These are phyloP conservation scores for Phaonia tiefii DNA, from an alignment of 2,888 invertebrate genomes.

Conservation along the genomic window DNA sequence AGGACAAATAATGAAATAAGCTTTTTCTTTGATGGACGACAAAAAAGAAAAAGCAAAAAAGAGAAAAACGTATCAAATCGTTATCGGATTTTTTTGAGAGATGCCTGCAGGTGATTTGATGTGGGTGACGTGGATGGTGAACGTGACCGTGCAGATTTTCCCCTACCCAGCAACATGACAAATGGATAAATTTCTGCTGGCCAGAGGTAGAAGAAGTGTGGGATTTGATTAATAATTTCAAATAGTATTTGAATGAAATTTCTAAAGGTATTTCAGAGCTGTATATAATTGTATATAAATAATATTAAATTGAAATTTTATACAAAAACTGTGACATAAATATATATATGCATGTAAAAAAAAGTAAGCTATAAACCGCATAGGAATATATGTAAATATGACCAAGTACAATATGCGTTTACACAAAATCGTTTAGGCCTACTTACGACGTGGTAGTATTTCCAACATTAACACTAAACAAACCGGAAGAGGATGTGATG, in stretches of 20 bases:
- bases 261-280: neutral
- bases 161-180: neutral
- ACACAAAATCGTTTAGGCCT: neutral
- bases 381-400: too few relatives aligned
- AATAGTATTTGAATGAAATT: slow-evolving; percentile 46
- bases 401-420: neutral
- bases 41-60: neutral
- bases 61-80: slow-evolving; percentile 26
- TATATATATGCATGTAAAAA: slow-evolving; percentile 5
- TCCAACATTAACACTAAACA: slow-evolving; percentile 28
- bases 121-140: slow-evolving; percentile 2
- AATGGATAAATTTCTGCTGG: slow-evolving; percentile 1
- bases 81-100: slow-evolving; percentile 35
- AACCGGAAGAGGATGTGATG: neutral
- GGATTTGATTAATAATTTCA: slow-evolving; percentile 32
- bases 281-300: slow-evolving; percentile 28
- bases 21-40: slow-evolving; percentile 37
- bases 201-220: neutral
- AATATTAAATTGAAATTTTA: slow-evolving; percentile 50
- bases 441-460: too few relatives aligned
- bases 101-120: slow-evolving; percentile 37
- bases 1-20: slow-evolving; percentile 6
- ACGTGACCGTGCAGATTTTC: neutral
- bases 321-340: too few relatives aligned
- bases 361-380: too few relatives aligned